Evolutionary conservation across 2,888 invertebrate genomes (phyloP).

Genomic region (Patella caerulea): DNA sequence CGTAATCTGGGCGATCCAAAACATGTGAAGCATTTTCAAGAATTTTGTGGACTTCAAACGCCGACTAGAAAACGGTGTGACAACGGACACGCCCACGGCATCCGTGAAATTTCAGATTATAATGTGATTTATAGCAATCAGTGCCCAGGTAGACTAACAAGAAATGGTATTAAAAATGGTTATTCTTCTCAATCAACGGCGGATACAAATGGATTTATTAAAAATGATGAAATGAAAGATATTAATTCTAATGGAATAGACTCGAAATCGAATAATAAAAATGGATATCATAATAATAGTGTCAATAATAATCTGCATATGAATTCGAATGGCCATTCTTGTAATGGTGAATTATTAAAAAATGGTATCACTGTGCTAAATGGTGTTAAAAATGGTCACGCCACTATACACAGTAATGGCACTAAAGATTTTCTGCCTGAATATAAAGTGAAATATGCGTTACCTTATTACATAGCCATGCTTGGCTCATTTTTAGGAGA

Average conservation of each 20-base stretch:
- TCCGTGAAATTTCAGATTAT: neutral
- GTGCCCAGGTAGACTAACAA: slow-evolving; percentile 5
- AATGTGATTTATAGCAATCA: neutral
- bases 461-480: slow-evolving; percentile 47
- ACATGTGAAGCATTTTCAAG: slow-evolving; percentile 18
- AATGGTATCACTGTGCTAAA: neutral
- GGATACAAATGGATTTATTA: neutral
- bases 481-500: slow-evolving; percentile 57
- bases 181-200: neutral
- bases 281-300: neutral
- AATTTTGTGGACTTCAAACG: slow-evolving; percentile 13
- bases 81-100: neutral
- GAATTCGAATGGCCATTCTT: too few relatives aligned
- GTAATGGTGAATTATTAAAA: neutral
- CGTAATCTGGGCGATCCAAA: slow-evolving; percentile 3
- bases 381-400: neutral
- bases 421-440: neutral
- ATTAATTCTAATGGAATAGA: neutral
- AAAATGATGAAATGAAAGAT: neutral
- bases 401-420: neutral
- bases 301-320: too few relatives aligned
- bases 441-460: slow-evolving; percentile 37
- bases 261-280: neutral
- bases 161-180: slow-evolving; percentile 6
- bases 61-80: neutral